Conservation (phyloP, 2,888 invertebrate genomes). For the Eulithis prunata region DNA sequence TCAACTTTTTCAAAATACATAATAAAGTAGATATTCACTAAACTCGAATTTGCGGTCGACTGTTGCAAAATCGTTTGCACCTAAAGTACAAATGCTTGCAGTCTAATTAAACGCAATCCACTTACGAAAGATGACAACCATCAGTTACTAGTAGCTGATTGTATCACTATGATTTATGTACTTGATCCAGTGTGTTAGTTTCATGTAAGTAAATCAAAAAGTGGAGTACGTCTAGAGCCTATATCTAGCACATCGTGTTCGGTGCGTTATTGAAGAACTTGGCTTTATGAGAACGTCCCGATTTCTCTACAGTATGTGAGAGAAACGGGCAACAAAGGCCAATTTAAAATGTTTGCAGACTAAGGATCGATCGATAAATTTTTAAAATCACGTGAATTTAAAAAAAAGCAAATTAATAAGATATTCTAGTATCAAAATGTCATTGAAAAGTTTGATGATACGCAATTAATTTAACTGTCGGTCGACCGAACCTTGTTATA, state of each 20-base stretch:
- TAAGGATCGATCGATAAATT: constrained; percentile 1
- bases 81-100: constrained; percentile 1
- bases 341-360: neutral
- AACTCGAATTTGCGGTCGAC: neutral
- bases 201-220: neutral
- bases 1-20: constrained; percentile 2
- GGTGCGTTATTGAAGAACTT: constrained; percentile 5
- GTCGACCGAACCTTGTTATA: neutral
- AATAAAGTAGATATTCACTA: constrained; percentile 11
- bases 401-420: neutral
- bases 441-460: too few relatives aligned
- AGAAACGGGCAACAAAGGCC: neutral
- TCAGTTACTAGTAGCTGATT: too few relatives aligned
- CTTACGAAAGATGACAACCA: neutral
- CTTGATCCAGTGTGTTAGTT: neutral
- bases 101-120: constrained; percentile 9
- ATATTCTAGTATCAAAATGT: too few relatives aligned
- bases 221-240: constrained; percentile 6
- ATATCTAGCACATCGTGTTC: neutral
- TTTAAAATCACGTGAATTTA: neutral
- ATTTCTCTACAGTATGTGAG: neutral
- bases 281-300: neutral
- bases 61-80: neutral
- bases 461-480: neutral
- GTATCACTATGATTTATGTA: too few relatives aligned